Evolutionary conservation across 2,888 invertebrate species (phyloP).

Genomic region (Vanessa cardui): DNA sequence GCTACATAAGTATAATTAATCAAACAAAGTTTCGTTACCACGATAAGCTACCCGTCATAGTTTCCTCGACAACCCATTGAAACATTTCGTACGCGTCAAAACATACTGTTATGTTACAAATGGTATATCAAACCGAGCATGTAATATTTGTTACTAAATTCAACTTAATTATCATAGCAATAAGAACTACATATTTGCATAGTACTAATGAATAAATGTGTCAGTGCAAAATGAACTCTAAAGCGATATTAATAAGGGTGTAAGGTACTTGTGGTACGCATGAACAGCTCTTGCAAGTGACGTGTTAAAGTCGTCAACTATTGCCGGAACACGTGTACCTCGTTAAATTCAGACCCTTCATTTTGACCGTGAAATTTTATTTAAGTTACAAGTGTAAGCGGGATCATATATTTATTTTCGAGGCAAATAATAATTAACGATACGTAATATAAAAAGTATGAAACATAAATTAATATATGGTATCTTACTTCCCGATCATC

Average conservation of each 20-base stretch:
- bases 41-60: constrained; percentile 20
- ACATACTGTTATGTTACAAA: constrained; percentile 35
- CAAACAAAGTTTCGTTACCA: constrained; percentile 22
- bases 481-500: too few relatives aligned
- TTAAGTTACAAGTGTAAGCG: constrained; percentile 35
- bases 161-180: neutral
- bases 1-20: constrained; percentile 21
- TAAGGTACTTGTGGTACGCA: constrained; percentile 14
- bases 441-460: too few relatives aligned
- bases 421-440: too few relatives aligned
- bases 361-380: constrained; percentile 39
- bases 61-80: constrained; percentile 16
- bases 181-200: constrained; percentile 22
- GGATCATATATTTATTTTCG: neutral
- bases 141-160: constrained; percentile 11
- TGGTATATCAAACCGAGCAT: constrained; percentile 24
- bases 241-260: neutral
- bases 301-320: constrained; percentile 51
- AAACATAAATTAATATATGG: too few relatives aligned
- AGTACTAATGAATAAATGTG: neutral
- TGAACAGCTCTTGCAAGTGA: constrained; percentile 48
- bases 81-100: constrained; percentile 36
- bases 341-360: constrained; percentile 56
- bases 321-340: constrained; percentile 55
- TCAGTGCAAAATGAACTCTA: constrained; percentile 3